phyloP scores from a whole-genome alignment of 1,140 invertebrate species.

The Drosophila orena region DNA sequence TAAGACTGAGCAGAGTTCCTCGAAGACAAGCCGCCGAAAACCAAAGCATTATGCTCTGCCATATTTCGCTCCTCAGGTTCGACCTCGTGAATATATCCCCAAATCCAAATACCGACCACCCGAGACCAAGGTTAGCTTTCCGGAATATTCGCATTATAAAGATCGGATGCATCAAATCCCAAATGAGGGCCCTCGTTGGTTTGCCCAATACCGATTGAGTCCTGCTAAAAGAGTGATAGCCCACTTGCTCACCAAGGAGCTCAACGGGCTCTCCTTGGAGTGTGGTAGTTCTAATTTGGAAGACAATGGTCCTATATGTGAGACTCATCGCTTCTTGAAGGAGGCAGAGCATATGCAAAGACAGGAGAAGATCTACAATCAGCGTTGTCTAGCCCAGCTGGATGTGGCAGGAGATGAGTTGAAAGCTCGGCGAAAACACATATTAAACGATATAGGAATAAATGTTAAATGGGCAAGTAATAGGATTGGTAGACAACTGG shows the following conservation, averaged over 20 bases:
- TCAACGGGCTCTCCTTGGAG: conserved; percentile 9
- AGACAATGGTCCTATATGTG: not conserved
- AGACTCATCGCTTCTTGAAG: conserved; percentile 5
- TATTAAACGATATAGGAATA: conserved; percentile 41
- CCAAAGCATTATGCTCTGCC: conserved; percentile 1
- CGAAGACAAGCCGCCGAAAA: not conserved
- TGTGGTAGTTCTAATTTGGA: too few relatives aligned
- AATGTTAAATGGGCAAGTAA: conserved; percentile 34
- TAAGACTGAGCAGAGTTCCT: not conserved
- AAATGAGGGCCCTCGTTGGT: conserved; percentile 37
- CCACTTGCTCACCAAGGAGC: conserved; percentile 16
- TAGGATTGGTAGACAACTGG: not conserved
- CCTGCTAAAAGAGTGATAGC: conserved; percentile 32
- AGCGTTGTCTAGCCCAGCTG: conserved; percentile 8
- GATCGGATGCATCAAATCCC: conserved; percentile 14
- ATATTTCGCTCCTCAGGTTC: conserved; percentile 22
- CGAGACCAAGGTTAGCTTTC: conserved; percentile 10
- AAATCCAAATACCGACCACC: not conserved
- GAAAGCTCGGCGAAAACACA: not conserved
- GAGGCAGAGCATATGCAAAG: not conserved
- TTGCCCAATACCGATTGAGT: conserved; percentile 26
- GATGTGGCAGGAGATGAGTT: not conserved
- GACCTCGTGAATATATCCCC: conserved; percentile 19
- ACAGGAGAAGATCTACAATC: not conserved
- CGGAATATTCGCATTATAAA: conserved; percentile 9